Percentiles rank a stretch among this genome's conserved stretches.
These are phyloP conservation scores for Athalia circularis DNA, from an alignment of 2,888 invertebrate genomes.

Conservation along the genomic window DNA sequence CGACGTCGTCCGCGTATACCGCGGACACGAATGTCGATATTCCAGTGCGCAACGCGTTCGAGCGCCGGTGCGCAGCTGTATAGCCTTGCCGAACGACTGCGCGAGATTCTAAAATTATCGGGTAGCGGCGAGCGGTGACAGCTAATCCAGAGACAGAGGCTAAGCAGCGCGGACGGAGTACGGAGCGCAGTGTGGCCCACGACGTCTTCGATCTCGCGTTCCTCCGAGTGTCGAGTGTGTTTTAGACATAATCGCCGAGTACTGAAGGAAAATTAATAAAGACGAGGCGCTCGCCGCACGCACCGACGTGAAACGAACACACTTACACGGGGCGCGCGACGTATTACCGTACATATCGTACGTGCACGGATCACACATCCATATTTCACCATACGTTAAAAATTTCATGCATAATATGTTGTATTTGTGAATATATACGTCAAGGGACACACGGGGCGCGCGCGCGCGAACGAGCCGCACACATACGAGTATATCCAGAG, in stretches of 20 bases:
- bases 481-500: not conserved
- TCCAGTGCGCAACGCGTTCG: slow-evolving; percentile 70
- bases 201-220: slow-evolving; percentile 14
- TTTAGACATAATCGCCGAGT: not conserved
- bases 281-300: no score
- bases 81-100: slow-evolving; percentile 60
- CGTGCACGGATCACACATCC: not conserved
- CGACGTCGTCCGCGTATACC: not conserved
- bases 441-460: not conserved
- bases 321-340: no score
- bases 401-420: not conserved
- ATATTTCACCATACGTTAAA: not conserved
- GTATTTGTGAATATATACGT: slow-evolving; percentile 11
- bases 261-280: no score
- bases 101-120: slow-evolving; percentile 71
- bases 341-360: slow-evolving; percentile 20
- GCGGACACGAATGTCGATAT: slow-evolving; percentile 67
- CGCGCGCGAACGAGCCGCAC: slow-evolving; percentile 12
- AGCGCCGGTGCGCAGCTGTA: slow-evolving; percentile 62
- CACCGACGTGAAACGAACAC: no score
- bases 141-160: slow-evolving; percentile 55
- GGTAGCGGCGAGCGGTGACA: slow-evolving; percentile 56
- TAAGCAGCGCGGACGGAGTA: slow-evolving; percentile 42
- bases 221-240: slow-evolving; percentile 30
- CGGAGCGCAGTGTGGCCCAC: slow-evolving; percentile 14